Evolutionary conservation across 2,113 vertebrate genomes (phyloP), one percentile per base, ranked within the genome.

Genomic region (Engraulis encrasicolus): DNA sequence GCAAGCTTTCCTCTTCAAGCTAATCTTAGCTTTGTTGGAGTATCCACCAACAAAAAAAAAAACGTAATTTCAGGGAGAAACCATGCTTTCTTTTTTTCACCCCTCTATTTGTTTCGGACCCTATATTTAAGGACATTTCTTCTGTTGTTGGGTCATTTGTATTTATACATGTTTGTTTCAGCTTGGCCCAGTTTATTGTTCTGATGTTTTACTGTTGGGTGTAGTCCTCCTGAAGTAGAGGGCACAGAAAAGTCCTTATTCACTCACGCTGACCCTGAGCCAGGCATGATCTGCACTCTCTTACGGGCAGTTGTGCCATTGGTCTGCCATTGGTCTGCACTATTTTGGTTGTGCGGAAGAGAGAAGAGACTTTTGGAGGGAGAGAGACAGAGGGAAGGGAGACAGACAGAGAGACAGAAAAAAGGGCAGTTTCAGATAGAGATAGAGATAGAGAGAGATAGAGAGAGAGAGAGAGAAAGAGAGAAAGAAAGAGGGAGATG

Each of bases 201-300:
- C 34, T 83, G 84, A 87, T 92, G 89, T 74, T 92, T 92, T 91
- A 74, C 85, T 83, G 36, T 83, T 89, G 84, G 85, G 90, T 74
- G 61, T 84, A 71, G 50, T 89, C 87, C 86, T 84, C 86, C 81
- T 50, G n/a, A n/a, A n/a, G n/a, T n/a, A n/a, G n/a, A 81, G 61
- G 17, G 78, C 31, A 87, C 90, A 92, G n/a, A 89, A 86, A 92
- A 89, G 78, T 79, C 89, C 80, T 85, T 88, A 80, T 90, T 91
- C 82, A 87, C 87, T 86, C 66, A 71, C 61, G 90, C 79, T 89
- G 86, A 86, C 91, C 86, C 87, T 87, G 84, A 37, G 86, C 86
- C 50, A 27, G 74, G 79, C 52, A 88, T 88, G 82, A 89, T 90
- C 92, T 86, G 50, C 83, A 89, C 87, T 84, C 79, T 91, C n/a